Evolutionary conservation across 2,888 invertebrate genomes (phyloP), one percentile per base, ranked within the genome.

Genomic region (Ophion slaviceki): DNA sequence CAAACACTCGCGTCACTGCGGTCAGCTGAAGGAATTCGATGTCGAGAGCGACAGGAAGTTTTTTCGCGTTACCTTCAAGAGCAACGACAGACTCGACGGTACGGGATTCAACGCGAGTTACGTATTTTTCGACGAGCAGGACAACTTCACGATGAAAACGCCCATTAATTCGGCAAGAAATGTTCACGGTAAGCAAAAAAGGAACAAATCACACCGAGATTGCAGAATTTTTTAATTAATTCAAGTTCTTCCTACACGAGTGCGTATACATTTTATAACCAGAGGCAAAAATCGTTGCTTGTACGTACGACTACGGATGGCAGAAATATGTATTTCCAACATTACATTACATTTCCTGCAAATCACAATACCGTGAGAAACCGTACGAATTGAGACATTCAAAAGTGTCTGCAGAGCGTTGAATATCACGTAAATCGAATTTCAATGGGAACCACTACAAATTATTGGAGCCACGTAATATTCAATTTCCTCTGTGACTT

Each of bases 41-140:
- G 96, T 98, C 62, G 96, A 97, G 90, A 99, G 99, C 6, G 98
- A 99, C 92, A 96, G 97, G 84, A 97, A 97, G 92, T 99, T 98
- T 95, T 99, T 99, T 95, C 96, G 98, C 90, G 98, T 99, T 75
- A 98, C 98, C 6, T 99, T 99, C 94, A 96, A 97, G 92, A 98
- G 99, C 5, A 99, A 99, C 94, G 98, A 98, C 93, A 96, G 98
- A 88, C 96, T 98, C 89, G 99, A 99, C 92, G 98, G 97, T 66
- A 98, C 97, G 45, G 99, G 99, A 68, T 99, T 99, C 94, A 97
- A 97, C 92, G 99, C 98, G 11, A 96, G 97, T 88, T 99, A 98
- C 94, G 97, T 97, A 92, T 99, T 99, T 94, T 94, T 96, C 92
- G 96, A 96, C 94, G 96, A 96, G 91, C 95, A 96, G 81, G 97